Percentiles rank a stretch among this genome's conserved stretches.
Conservation (phyloP, 2,797 vertebrate species). For the Ctenochaetus hawaiiensis region DNA sequence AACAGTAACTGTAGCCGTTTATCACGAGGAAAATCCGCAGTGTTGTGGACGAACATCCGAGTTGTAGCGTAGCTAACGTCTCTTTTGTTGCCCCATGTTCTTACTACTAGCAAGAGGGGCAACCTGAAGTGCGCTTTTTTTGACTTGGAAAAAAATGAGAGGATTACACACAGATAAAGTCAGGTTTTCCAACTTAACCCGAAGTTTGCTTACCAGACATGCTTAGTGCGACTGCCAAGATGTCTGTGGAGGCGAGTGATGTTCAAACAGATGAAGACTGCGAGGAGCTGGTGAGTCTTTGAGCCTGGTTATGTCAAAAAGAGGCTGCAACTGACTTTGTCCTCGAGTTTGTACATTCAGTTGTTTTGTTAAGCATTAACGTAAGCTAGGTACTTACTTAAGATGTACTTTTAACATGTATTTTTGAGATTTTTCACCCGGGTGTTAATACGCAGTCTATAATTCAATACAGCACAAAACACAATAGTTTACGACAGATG, state of each 20-base stretch:
- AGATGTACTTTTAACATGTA: background rate
- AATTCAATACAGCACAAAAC: background rate
- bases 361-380: background rate
- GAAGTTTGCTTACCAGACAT: constrained; percentile 27
- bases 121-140: constrained; percentile 5
- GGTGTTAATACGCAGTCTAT: background rate
- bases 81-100: constrained; percentile 51
- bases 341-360: background rate
- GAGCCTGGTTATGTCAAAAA: background rate
- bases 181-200: constrained; percentile 42
- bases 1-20: background rate
- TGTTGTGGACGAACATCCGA: background rate
- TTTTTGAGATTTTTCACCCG: too few species aligned
- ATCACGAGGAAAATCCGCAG: background rate
- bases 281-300: constrained; percentile 82
- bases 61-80: constrained; percentile 50
- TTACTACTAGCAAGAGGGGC: constrained; percentile 28
- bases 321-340: background rate
- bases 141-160: constrained; percentile 39
- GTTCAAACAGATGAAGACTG: constrained; percentile 84
- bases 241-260: constrained; percentile 82
- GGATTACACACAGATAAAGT: constrained; percentile 26
- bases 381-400: background rate
- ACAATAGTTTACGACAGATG: background rate
- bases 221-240: constrained; percentile 54